Evolutionary conservation across 2,113 vertebrate genomes (phyloP).

Genomic region (Zosterops hypoxanthus): DNA sequence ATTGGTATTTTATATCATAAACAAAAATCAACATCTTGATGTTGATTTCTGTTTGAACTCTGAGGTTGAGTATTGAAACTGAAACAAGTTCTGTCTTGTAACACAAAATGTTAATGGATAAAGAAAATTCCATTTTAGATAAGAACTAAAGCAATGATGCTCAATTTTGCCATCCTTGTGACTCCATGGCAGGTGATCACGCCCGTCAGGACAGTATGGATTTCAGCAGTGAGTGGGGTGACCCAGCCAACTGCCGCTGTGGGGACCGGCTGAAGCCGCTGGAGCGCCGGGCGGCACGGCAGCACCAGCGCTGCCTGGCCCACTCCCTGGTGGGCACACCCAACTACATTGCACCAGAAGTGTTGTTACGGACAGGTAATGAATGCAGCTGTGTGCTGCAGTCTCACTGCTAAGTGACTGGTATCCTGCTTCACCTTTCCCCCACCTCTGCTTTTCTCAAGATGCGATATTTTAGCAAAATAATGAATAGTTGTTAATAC

Average conservation of each 20-base stretch:
- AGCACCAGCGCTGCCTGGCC: slow-evolving; percentile 96
- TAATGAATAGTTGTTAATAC: background rate
- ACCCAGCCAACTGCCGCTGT: slow-evolving; percentile 89
- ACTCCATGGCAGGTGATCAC: slow-evolving; percentile 84
- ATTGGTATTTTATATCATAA: background rate
- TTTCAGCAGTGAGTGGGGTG: slow-evolving; percentile 97
- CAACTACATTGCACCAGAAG: slow-evolving; percentile 97
- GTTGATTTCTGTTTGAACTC: background rate
- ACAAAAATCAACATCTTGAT: background rate
- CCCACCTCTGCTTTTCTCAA: background rate
- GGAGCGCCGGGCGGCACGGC: slow-evolving; percentile 90
- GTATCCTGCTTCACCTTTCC: background rate
- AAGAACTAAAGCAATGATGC: background rate
- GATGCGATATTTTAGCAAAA: background rate
- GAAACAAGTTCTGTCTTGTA: background rate
- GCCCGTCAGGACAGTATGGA: slow-evolving; percentile 98
- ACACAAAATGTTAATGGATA: background rate
- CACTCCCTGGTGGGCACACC: slow-evolving; percentile 97
- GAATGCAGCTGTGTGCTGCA: background rate
- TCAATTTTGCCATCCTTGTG: background rate
- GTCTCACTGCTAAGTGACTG: background rate
- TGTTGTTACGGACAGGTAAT: slow-evolving; percentile 91
- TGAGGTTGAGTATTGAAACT: background rate
- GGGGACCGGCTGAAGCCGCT: slow-evolving; percentile 92
- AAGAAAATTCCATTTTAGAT: background rate